A percentile compares a stretch with the other conserved stretches of the same genome.
phyloP scores from a whole-genome alignment of 1,140 invertebrate genomes.

The Musca vetustissima region DNA sequence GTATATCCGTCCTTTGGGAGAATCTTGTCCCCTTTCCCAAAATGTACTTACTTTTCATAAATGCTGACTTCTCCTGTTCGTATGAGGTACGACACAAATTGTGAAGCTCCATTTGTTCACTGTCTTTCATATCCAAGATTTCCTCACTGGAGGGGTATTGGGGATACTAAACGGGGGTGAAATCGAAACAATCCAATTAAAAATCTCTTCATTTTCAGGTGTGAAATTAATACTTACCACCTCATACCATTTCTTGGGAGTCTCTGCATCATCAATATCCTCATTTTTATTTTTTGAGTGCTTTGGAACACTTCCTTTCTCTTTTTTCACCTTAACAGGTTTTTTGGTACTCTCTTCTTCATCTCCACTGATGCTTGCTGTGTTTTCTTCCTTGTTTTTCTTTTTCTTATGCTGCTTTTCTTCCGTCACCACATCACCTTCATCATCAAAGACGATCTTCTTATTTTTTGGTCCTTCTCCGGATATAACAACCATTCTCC shows the following conservation, averaged over 20 bases:
- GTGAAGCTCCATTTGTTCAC: constrained; percentile 46
- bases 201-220: background rate
- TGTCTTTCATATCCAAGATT: constrained; percentile 50
- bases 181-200: background rate
- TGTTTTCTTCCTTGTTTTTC: constrained; percentile 24
- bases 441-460: constrained; percentile 48
- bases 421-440: constrained; percentile 38
- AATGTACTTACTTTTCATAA: constrained; percentile 45
- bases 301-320: constrained; percentile 34
- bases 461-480: constrained; percentile 28
- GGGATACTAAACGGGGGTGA: constrained; percentile 39
- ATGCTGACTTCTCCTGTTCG: constrained; percentile 40
- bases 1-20: too few species aligned
- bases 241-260: constrained; percentile 52
- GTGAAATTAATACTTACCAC: constrained; percentile 35
- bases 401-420: constrained; percentile 26
- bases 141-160: constrained; percentile 47
- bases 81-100: constrained; percentile 48
- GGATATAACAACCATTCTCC: too few species aligned
- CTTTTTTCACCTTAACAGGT: constrained; percentile 26
- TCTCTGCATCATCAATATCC: constrained; percentile 33
- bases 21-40: too few species aligned
- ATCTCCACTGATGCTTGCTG: constrained; percentile 32
- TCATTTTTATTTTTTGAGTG: constrained; percentile 28
- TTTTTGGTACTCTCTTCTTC: constrained; percentile 27